Base-by-base conservation (phyloP, 92 coral and sea anemone species). In the Phenganax subtilis region DNA sequence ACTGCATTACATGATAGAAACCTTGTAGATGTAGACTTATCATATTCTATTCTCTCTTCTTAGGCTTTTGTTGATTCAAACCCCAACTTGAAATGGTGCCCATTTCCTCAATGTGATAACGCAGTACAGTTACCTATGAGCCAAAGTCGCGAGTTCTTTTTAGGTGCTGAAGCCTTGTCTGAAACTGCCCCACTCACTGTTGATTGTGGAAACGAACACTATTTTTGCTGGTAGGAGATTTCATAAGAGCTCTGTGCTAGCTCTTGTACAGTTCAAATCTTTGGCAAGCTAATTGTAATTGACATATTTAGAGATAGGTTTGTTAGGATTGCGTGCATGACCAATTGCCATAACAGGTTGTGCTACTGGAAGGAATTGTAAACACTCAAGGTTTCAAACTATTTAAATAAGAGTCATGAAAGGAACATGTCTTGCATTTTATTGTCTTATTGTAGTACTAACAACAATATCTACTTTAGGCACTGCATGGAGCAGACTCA, bases 21-120 rank as follows among this genome's bases (percentile, higher is more conserved):
- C 7, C 7, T 59, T 14, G 65, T 59, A 59, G 65, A 59, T 1
- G 2, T 7, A 29, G 47, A 20, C 25, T 20, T 37, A 37, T 37
- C 3, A 1, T 37, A 2, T 37, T 37, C 2, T 37, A 37, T 37
- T 37, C 5, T 5, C 47, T 29, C 14, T 59, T 2, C 72, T 10
- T 88, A 94, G 98, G 98, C 94, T 10, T 94, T 94, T 75, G 98
- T 94, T 51, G 98, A 94, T 37, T 90, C 97, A 81, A 94, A 94
- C 71, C 98, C 97, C 0, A 96, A 85, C 11, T 60, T 96, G 58
- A 92, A 94, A 73, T 94, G 98, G 98, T 94, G 98, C 60, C 98
- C 98, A 5, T 91, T 90, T 9, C 92, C 97, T n/a, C 86, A 93
- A 5, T 94, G 98, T 88, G 98, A 93, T 66, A 93, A 90, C 56